Evolutionary conservation across 2,797 vertebrate species (phyloP).

Genomic region (Chelon auratus): DNA sequence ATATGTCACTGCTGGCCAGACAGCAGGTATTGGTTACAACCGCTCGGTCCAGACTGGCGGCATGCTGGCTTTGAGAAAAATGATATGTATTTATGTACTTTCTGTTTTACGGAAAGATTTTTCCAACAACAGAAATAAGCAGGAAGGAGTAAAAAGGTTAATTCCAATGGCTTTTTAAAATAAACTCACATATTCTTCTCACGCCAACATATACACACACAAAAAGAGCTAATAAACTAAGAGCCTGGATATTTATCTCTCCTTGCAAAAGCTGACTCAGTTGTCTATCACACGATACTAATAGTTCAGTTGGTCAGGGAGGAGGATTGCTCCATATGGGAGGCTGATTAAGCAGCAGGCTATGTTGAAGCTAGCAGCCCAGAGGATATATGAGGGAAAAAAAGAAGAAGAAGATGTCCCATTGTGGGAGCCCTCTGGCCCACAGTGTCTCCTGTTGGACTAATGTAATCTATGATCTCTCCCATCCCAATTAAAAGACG

Average conservation of each 20-base stretch:
- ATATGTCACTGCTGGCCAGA: conserved; percentile 82
- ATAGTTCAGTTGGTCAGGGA: conserved; percentile 30
- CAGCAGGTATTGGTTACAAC: conserved; percentile 81
- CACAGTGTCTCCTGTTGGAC: conserved; percentile 70
- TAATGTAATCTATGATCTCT: conserved; percentile 87
- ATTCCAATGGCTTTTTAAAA: conserved; percentile 28
- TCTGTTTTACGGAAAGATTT: conserved; percentile 37
- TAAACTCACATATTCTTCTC: conserved; percentile 18
- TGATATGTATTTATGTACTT: conserved; percentile 53
- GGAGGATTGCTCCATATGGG: conserved; percentile 49
- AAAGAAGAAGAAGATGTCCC: conserved; percentile 50
- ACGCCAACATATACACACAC: conserved; percentile 22
- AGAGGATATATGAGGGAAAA: conserved; percentile 48
- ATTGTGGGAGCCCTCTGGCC: conserved; percentile 52
- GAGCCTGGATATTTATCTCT: conserved; percentile 11
- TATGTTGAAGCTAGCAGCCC: conserved; percentile 50
- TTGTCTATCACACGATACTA: conserved; percentile 22
- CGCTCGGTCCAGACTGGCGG: conserved; percentile 80
- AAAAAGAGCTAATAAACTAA: conserved; percentile 31
- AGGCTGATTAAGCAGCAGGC: conserved; percentile 64
- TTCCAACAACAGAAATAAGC: conserved; percentile 16
- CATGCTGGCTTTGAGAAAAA: conserved; percentile 60
- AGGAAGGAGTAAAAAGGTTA: conserved; percentile 4
- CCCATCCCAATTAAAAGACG: conserved; percentile 83
- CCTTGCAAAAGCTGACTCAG: conserved; percentile 7